phyloP scores from a whole-genome alignment of 1,140 invertebrate genomes.

The Drosophila truncata region DNA sequence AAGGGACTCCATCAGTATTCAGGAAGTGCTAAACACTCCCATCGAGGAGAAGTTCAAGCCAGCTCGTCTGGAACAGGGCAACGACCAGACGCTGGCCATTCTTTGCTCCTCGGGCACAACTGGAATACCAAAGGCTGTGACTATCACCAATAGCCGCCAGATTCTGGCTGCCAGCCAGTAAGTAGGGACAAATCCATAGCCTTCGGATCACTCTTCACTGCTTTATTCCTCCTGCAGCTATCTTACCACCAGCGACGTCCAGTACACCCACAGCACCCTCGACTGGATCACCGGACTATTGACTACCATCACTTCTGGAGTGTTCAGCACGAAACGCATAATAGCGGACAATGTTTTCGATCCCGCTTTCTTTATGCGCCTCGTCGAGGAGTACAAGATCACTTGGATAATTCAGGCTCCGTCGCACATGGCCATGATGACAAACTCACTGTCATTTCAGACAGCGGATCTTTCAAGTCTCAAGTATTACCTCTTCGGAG shows the following conservation, averaged over 20 bases:
- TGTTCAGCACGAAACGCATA: slow-evolving; percentile 63
- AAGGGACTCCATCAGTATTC: slow-evolving; percentile 37
- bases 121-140: slow-evolving; percentile 91
- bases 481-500: slow-evolving; percentile 47
- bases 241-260: slow-evolving; percentile 55
- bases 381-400: slow-evolving; percentile 56
- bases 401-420: slow-evolving; percentile 67
- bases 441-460: slow-evolving; percentile 47
- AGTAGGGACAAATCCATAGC: not conserved
- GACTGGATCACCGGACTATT: slow-evolving; percentile 72
- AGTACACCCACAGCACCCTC: slow-evolving; percentile 58
- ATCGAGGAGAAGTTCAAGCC: slow-evolving; percentile 54
- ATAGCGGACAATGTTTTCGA: slow-evolving; percentile 62
- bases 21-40: slow-evolving; percentile 39
- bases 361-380: slow-evolving; percentile 31
- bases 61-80: slow-evolving; percentile 41
- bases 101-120: slow-evolving; percentile 90
- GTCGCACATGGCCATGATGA: slow-evolving; percentile 58
- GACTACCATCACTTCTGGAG: slow-evolving; percentile 45
- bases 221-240: slow-evolving; percentile 2
- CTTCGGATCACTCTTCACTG: accelerated
- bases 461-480: slow-evolving; percentile 48
- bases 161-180: slow-evolving; percentile 33
- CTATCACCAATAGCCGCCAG: slow-evolving; percentile 86
- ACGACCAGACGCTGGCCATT: slow-evolving; percentile 72